Evolutionary conservation across 2,113 vertebrate species (phyloP), one percentile per base, ranked within the genome.

Genomic region (Glaucomys volans): DNA sequence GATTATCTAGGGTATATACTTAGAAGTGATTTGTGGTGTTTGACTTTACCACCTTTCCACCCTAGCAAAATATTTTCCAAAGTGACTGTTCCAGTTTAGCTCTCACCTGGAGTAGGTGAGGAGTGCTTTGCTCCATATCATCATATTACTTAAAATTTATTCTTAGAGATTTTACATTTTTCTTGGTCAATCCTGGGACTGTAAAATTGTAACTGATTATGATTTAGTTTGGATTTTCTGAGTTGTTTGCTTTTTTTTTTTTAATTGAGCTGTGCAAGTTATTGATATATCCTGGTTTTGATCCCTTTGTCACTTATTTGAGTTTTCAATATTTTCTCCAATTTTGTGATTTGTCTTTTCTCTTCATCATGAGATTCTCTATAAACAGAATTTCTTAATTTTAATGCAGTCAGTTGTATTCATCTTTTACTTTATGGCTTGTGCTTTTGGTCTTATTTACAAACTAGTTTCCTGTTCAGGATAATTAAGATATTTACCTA

Each of bases 171-270:
- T 84, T 90, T 47, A 82, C 77, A 18, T 35, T 92, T 88, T 85
- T 44, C 26, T 76, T 92, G 57, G 40, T 86, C 42, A 30, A 1
- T 79, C 30, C 72, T 35, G 22, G 57, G 54, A 44, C 44, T 94
- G 42, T 66, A 81, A 88, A 59, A 89, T 71, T 86, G 4, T 89
- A 72, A 89, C 47, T 90, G 17, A 35, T 32, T 92, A 26, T 75
- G 42, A 17, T 74, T 95, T 92, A 76, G 86, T 92, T 90, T 92
- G 52, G 22, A 47, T 92, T 90, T 96, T 50, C 54, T 82, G 40
- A 59, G 26, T 88, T 80, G 62, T 90, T 92, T 83, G 40, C 20
- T 50, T 94, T 95, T 92, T 74, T 35, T 87, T 59, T 59, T 59
- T 59, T 67, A 80, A 67, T 77, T 59, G 12, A 90, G 42, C 90